Evolutionary conservation across 2,113 vertebrate genomes (phyloP).

Genomic region (Odontesthes bonariensis): DNA sequence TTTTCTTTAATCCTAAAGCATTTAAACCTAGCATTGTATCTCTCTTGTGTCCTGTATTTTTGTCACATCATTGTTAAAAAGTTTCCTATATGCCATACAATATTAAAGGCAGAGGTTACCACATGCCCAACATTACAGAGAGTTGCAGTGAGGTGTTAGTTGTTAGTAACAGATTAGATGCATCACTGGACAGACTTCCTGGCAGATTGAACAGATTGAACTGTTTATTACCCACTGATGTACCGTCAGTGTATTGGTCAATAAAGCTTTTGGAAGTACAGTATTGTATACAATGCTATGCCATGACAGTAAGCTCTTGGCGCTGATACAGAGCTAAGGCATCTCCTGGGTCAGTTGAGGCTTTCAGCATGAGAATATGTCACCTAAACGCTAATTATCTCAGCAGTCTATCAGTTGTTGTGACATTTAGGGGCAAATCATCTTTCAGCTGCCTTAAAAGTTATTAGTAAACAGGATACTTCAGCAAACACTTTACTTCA

Average conservation of each 20-base stretch:
- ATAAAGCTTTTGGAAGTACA: conserved; percentile 27
- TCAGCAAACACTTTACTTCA: conserved; percentile 11
- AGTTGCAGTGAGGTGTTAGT: conserved; percentile 40
- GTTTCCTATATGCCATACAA: conserved; percentile 31
- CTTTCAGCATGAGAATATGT: background rate
- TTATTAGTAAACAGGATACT: background rate
- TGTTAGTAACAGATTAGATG: conserved; percentile 4
- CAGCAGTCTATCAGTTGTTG: background rate
- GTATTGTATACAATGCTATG: background rate
- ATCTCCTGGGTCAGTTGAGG: background rate
- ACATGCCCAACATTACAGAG: conserved; percentile 42
- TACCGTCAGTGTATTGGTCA: conserved; percentile 15
- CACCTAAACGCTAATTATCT: background rate
- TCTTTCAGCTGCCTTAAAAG: background rate
- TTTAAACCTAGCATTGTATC: background rate
- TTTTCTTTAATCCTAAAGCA: background rate
- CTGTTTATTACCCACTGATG: conserved; percentile 18
- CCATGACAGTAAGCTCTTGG: conserved; percentile 5
- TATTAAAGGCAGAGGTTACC: conserved; percentile 29
- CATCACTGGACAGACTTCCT: conserved; percentile 11
- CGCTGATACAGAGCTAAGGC: background rate
- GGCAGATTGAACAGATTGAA: background rate
- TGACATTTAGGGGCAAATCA: background rate
- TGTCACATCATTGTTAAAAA: background rate
- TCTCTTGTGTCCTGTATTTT: background rate